Percentiles rank a stretch among this genome's conserved stretches.
These are phyloP conservation scores for Autographa pulchrina DNA, from an alignment of 2,888 invertebrate species.

Conservation along the genomic window DNA sequence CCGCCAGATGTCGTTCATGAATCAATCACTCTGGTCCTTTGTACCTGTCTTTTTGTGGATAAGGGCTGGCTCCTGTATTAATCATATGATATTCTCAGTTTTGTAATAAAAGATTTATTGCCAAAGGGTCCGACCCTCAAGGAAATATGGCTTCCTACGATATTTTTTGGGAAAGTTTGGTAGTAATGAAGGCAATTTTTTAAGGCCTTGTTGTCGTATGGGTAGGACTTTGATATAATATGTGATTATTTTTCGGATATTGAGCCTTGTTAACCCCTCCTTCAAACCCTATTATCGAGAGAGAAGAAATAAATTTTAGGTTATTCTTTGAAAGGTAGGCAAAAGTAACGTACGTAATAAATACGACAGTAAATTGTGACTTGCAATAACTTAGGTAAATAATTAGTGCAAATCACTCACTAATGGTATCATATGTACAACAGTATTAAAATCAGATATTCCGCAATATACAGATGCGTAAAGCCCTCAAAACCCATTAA, in stretches of 20 bases:
- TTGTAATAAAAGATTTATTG: conserved; percentile 47
- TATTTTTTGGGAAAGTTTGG: conserved; percentile 19
- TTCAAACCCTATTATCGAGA: neutral
- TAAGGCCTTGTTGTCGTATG: conserved; percentile 19
- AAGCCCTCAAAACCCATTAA: no score
- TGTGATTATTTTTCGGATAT: neutral
- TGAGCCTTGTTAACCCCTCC: neutral
- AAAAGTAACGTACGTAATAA: no score
- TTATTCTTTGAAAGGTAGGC: neutral
- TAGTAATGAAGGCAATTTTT: conserved; percentile 12
- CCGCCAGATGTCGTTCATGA: neutral
- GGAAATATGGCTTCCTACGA: conserved; percentile 35
- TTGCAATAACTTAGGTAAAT: no score
- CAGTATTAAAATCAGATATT: no score
- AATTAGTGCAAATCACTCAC: no score
- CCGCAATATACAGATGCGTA: no score
- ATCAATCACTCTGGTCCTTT: conserved; percentile 9
- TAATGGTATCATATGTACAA: no score
- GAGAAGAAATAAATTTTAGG: neutral
- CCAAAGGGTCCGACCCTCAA: conserved; percentile 23
- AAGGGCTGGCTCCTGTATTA: conserved; percentile 19
- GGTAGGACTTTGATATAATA: neutral
- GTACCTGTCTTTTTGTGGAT: conserved; percentile 11
- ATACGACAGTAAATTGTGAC: no score
- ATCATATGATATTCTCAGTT: conserved; percentile 45